Conservation (phyloP, 2,113 vertebrate genomes). For the Sphyrna mokarran region DNA sequence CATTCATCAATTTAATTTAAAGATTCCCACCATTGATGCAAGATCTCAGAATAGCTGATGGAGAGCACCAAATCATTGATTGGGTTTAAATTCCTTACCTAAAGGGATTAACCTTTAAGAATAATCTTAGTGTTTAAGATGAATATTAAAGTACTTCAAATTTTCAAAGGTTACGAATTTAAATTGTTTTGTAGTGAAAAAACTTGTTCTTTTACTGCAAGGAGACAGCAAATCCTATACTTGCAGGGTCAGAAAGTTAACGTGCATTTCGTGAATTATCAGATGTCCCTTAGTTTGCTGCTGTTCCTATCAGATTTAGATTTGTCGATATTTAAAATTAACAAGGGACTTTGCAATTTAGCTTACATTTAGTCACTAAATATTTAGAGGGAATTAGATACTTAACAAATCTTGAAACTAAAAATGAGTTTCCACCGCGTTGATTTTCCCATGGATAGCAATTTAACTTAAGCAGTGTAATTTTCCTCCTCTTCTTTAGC, state of each 20-base stretch:
- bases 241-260: neutral
- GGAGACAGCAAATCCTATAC: neutral
- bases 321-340: neutral
- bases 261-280: neutral
- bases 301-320: neutral
- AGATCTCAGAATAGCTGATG: neutral
- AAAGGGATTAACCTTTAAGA: neutral
- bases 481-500: neutral
- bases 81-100: neutral
- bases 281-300: neutral
- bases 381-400: neutral
- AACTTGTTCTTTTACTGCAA: neutral
- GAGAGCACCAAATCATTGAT: neutral
- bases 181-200: neutral
- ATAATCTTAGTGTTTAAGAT: neutral
- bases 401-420: slow-evolving; percentile 1
- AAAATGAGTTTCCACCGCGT: neutral
- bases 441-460: slow-evolving; percentile 9
- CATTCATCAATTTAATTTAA: neutral
- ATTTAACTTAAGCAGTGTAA: neutral
- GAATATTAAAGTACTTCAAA: neutral
- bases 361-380: neutral
- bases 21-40: neutral
- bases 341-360: neutral
- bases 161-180: neutral